Evolutionary conservation across 2,888 invertebrate genomes (phyloP), one percentile per base, ranked within the genome.

Genomic region (Oegoconia quadripuncta): DNA sequence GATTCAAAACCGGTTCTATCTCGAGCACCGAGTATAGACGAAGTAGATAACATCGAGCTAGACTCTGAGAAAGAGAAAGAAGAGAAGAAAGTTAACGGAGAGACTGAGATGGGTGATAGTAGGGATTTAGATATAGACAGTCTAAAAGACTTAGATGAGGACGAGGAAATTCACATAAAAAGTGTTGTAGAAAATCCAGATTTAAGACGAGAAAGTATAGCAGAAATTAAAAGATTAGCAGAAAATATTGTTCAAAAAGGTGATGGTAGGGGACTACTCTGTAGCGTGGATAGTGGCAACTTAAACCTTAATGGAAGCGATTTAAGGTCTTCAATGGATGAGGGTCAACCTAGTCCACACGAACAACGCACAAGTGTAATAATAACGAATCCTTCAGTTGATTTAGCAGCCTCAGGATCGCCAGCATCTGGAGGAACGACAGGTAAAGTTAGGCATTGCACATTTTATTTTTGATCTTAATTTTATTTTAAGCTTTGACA

Each of bases 381-480:
- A 44, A 89, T 93, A 6, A 93, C 93, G 0, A 91, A 93, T 59
- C 92, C 93, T 0, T 93, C 93, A 1, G 89, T 93, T 5, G 93
- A 93, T 69, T 80, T 92, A 27, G 87, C 64, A 2, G 81, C 88
- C 39, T 75, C 77, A 11, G 80, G 77, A 0, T 88, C 88, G 0
- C 88, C 88, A 7, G 84, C 65, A 4, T 87, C 86, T 22, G 76
- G 75, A 12, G 84, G 77, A 11, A 82, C 73, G 25, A 83, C 83
- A 43, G 87, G 87, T 88, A 57, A 59, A 49, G 31, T 33, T 25
- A 13, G 7, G 2, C 7, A 22, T 3, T 34, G 25, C 11, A 25
- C 30, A 15, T 32, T n/a, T n/a, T n/a, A n/a, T n/a, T n/a, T n/a
- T n/a, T n/a, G n/a, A n/a, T n/a, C n/a, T n/a, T n/a, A n/a, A n/a